Conservation (phyloP, 2,888 invertebrate genomes). For the Andrena marginata region DNA sequence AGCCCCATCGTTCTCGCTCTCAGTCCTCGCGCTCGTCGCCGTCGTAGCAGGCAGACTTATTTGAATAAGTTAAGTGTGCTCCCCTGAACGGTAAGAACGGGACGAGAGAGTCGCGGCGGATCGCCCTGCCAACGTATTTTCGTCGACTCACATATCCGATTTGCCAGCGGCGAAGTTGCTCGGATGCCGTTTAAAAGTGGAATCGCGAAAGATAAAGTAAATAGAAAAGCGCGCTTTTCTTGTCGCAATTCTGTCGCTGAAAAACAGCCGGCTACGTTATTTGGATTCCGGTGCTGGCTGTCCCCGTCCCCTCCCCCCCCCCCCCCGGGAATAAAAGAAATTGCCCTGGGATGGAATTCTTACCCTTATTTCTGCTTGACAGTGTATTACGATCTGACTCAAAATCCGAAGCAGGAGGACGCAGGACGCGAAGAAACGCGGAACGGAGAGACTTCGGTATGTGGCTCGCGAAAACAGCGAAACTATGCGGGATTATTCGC, state of each 20-base stretch:
- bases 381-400: neutral
- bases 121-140: neutral
- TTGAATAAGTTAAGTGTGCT: slow-evolving; percentile 26
- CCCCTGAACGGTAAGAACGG: neutral
- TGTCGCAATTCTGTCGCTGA: neutral
- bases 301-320: no score
- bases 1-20: slow-evolving; percentile 16
- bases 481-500: neutral
- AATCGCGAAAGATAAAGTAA: slow-evolving; percentile 8
- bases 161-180: neutral
- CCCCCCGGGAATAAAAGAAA: neutral
- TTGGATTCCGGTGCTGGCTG: neutral
- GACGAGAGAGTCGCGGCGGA: neutral
- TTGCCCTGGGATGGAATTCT: slow-evolving; percentile 4
- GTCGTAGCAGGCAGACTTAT: neutral
- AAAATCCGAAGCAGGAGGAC: neutral
- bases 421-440: neutral
- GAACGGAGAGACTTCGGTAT: neutral
- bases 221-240: slow-evolving; percentile 1
- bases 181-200: neutral
- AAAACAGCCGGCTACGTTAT: neutral
- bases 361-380: neutral
- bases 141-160: slow-evolving; percentile 1
- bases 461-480: neutral
- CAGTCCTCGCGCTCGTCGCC: neutral